Evolutionary conservation across 2,888 invertebrate species (phyloP), one percentile per base, ranked within the genome.

Genomic region (Zaprionus bogoriensis): DNA sequence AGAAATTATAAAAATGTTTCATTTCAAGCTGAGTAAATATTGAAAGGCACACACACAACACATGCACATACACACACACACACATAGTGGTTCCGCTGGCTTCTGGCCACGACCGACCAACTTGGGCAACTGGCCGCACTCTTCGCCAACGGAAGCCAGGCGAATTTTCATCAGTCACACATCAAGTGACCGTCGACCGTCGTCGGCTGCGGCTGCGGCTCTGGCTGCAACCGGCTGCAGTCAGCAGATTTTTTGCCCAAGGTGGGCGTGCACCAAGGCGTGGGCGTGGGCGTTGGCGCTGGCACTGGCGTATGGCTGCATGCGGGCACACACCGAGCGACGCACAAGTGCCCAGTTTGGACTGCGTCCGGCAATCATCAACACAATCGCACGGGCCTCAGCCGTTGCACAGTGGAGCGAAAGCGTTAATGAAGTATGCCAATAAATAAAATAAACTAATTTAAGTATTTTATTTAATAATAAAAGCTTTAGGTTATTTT

Each of bases 1-100:
- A 64, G 68, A 81, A 79, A 86, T 86, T 86, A 80, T 83, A 80
- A 76, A 80, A 80, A 86, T 79, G 71, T 63, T 83, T 67, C 83
- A 79, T 61, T 79, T 83, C 64, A 61, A 76, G 80, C 74, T 71
- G 77, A 61, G 84, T 79, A 83, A 86, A 80, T 76, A 80, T 80
- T 71, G 71, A 62, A 64, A 70, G 50, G 25, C 54, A 62, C 20
- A 61, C 45, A 51, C 44, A 39, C 28, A 6, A 53, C 32, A 48
- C 27, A 51, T 44, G 39, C 51, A 25, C 25, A 42, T 20, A 54
- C 30, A 55, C 38, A 47, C 9, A 20, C 17, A 25, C 27, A 30
- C 46, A 28, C 36, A 27, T 22, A 46, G 23, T 5, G 45, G 42
- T 57, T 57, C 52, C 53, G 41, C 41, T 67, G 53, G 67, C 67